Percentiles rank a stretch among this genome's conserved stretches.
Evolutionary conservation across 2,888 invertebrate genomes (phyloP).

Genomic region (Nineta flava): DNA sequence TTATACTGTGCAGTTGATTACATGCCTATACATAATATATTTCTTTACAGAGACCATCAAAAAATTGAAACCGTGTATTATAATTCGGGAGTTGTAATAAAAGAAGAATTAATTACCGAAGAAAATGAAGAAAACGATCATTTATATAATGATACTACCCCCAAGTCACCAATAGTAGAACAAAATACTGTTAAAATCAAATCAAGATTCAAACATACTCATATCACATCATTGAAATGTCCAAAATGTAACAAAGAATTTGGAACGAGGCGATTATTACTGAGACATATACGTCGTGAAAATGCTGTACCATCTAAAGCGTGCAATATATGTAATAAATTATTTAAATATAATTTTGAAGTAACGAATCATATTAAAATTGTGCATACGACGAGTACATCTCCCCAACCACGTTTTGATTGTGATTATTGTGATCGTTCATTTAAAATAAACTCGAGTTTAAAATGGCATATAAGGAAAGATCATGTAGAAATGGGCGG

Average conservation of each 20-base stretch:
- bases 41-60: too few species aligned
- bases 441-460: constrained; percentile 16
- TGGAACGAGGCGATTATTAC: neutral
- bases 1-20: too few species aligned
- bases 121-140: too few species aligned
- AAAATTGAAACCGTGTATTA: too few species aligned
- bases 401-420: constrained; percentile 8
- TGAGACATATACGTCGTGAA: constrained; percentile 11
- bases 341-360: constrained; percentile 10
- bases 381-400: constrained; percentile 14
- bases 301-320: constrained; percentile 19
- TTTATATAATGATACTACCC: too few species aligned
- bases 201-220: neutral
- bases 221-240: neutral
- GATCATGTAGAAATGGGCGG: neutral
- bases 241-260: neutral
- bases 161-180: too few species aligned
- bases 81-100: too few species aligned
- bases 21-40: too few species aligned
- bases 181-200: too few species aligned
- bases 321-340: constrained; percentile 15
- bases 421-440: constrained; percentile 5
- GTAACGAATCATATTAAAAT: constrained; percentile 13
- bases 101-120: too few species aligned
- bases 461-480: constrained; percentile 20